These are phyloP conservation scores for Megalurothrips usitatus DNA, from an alignment of 2,888 invertebrate genomes.

Conservation along the genomic window DNA sequence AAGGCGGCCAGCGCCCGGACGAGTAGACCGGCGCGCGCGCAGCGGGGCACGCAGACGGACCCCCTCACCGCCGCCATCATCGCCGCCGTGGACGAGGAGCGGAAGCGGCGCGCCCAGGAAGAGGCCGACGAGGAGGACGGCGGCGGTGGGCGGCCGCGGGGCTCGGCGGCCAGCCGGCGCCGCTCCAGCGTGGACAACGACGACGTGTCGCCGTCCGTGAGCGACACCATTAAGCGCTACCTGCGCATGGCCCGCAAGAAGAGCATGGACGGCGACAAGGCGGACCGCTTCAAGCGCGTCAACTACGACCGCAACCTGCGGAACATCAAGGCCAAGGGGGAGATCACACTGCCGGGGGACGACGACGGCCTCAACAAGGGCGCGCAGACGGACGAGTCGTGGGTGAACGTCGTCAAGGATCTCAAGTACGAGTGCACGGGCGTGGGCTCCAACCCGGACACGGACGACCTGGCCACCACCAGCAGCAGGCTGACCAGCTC, in stretches of 20 bases:
- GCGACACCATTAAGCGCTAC: constrained; percentile 81
- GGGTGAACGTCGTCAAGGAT: constrained; percentile 63
- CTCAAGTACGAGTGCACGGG: constrained; percentile 73
- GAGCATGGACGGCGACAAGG: constrained; percentile 74
- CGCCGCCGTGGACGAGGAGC: constrained; percentile 49
- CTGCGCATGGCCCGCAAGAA: constrained; percentile 83
- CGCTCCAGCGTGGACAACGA: constrained; percentile 78
- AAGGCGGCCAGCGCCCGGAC: constrained; percentile 19
- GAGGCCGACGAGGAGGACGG: constrained; percentile 50
- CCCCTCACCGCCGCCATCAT: constrained; percentile 56
- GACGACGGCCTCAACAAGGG: constrained; percentile 73
- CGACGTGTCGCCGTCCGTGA: constrained; percentile 79
- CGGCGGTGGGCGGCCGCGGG: constrained; percentile 41
- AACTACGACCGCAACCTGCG: constrained; percentile 81
- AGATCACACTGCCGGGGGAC: constrained; percentile 69
- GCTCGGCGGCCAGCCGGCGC: constrained; percentile 47
- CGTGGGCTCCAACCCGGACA: constrained; percentile 50
- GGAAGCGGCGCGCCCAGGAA: constrained; percentile 48
- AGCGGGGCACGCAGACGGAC: constrained; percentile 59
- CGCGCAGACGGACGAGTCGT: constrained; percentile 71
- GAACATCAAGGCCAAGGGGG: constrained; percentile 74
- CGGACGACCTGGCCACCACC: constrained; percentile 44
- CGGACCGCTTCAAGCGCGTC: constrained; percentile 77
- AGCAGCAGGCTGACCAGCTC: constrained; percentile 52
- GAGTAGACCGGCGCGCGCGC: constrained; percentile 42